phyloP scores from a whole-genome alignment of 2,888 invertebrate genomes.

The Lasioglossum vierecki region DNA sequence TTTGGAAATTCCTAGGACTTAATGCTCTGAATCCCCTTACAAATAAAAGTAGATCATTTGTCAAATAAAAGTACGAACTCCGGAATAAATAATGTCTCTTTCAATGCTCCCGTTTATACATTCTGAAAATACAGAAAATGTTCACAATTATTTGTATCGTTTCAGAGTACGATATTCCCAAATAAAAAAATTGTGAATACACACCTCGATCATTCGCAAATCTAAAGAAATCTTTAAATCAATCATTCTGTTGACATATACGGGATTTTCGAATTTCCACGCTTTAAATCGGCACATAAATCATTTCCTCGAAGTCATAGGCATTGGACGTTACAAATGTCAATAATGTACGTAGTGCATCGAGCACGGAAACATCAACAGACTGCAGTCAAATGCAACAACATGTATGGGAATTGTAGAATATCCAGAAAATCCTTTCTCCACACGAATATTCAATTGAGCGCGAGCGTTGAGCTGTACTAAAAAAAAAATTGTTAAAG shows the following conservation, averaged over 20 bases:
- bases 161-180: not conserved
- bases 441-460: not conserved
- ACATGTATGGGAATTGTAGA: not conserved
- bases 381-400: conserved; percentile 1
- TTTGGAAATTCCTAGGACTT: not conserved
- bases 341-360: not conserved
- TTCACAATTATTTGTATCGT: not conserved
- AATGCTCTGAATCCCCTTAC: not conserved
- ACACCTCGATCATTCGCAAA: not conserved
- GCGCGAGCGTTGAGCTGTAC: not conserved
- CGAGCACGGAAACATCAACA: not conserved
- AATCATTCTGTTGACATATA: not conserved
- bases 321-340: not conserved
- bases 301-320: conserved; percentile 4
- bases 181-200: not conserved
- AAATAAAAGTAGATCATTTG: not conserved
- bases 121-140: not conserved
- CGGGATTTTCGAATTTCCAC: not conserved
- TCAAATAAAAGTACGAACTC: not conserved
- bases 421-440: not conserved
- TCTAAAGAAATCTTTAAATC: not conserved
- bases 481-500: not conserved
- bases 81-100: not conserved
- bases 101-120: not conserved
- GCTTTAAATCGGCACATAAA: not conserved